Evolutionary conservation across 30 jellyfish, hydroid and myxozoan genomes (phyloP).

Genomic region (Cassiopea andromeda): DNA sequence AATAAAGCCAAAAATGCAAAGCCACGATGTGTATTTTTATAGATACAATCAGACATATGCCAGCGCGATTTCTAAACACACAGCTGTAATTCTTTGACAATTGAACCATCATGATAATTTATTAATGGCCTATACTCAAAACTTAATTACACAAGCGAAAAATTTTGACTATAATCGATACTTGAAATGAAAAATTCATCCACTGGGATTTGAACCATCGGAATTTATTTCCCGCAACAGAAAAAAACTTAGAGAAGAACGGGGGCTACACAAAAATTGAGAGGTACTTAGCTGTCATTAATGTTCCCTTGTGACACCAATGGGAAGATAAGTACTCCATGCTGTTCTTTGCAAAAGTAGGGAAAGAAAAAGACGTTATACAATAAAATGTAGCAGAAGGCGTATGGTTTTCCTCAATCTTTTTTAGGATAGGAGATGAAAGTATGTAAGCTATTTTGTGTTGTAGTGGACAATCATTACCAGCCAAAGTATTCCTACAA

Average conservation of each 20-base stretch:
- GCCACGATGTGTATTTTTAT: not conserved
- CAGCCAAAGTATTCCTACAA: too few relatives aligned
- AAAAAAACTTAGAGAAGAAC: not conserved
- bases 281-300: not conserved
- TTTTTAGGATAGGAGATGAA: too few relatives aligned
- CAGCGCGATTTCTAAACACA: not conserved
- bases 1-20: not conserved
- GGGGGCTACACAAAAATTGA: not conserved
- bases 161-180: not conserved
- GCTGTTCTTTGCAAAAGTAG: too few relatives aligned
- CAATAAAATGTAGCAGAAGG: too few relatives aligned
- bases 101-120: not conserved
- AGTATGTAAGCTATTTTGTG: too few relatives aligned
- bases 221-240: conserved; percentile 29
- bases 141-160: conserved; percentile 18
- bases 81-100: not conserved
- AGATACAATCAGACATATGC: not conserved
- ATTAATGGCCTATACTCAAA: conserved; percentile 23
- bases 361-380: too few relatives aligned
- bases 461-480: too few relatives aligned
- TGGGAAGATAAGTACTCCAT: too few relatives aligned
- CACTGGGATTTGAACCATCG: conserved; percentile 7
- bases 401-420: too few relatives aligned
- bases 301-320: too few relatives aligned
- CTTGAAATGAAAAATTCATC: conserved; percentile 21